Conservation (phyloP, 2,797 vertebrate species). For the Sebastes matsubarae region DNA sequence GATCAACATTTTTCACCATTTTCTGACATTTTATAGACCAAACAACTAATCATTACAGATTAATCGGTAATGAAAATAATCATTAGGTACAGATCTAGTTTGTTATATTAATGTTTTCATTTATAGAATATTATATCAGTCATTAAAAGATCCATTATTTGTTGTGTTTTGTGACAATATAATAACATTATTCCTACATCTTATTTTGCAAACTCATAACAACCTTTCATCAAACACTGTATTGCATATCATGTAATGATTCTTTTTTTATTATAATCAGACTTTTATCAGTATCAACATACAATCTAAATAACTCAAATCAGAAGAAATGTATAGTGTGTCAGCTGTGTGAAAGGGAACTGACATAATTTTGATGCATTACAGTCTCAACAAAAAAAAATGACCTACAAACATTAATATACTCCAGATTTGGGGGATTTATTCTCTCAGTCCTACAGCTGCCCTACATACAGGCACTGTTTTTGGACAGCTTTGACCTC, state of each 20-base stretch:
- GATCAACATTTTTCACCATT: no score
- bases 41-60: no score
- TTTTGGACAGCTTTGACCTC: slow-evolving; percentile 5
- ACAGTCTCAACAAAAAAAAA: neutral
- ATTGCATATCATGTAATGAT: neutral
- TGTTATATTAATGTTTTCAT: no score
- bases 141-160: no score
- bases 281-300: neutral
- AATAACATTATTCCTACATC: neutral
- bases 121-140: no score
- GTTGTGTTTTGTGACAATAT: neutral
- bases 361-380: neutral
- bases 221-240: neutral
- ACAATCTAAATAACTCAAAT: neutral
- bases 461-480: slow-evolving; percentile 25
- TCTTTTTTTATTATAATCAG: neutral
- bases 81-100: no score
- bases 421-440: neutral
- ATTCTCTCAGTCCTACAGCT: neutral
- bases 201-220: neutral
- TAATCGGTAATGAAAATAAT: no score
- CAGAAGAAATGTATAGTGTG: neutral
- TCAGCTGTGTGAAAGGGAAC: no score
- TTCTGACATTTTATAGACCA: no score
- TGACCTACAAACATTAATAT: neutral